Evolutionary conservation across 2,888 invertebrate species (phyloP), one percentile per base, ranked within the genome.

Genomic region (Hipparchia semele): DNA sequence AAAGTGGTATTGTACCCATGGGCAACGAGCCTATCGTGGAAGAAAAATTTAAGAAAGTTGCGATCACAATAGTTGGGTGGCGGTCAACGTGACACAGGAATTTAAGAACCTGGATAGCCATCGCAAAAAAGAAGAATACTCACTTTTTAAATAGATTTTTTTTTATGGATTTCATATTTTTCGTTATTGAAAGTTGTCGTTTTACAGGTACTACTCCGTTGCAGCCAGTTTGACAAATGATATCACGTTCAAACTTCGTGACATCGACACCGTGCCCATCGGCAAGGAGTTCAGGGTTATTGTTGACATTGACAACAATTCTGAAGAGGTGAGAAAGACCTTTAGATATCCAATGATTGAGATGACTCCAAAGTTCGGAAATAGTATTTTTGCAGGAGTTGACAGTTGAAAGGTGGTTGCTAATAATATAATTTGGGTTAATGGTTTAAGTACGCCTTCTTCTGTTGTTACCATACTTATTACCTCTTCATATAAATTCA

Each of bases 231-330:
- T 90, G 0, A 88, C 94, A 46, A 95, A 95, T 77, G 96, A 96
- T 81, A 91, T 96, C 5, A 90, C 91, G 13, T 96, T 97, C 86
- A 94, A 95, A 66, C 90, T 96, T 2, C 86, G 94, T 7, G 96
- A 96, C 78, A 91, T 97, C 69, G 96, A 96, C 62, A 94, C 95
- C 10, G 95, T 97, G 0, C 94, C 94, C 64, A 96, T 97, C 68
- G 97, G 97, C 0, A 94, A 96, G 71, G 94, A 95, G 67, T 97
- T 97, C 85, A 90, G 94, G 56, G 94, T 97, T 2, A 93, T 93
- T 0, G 96, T 97, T 2, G 95, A 95, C 75, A 95, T 97, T 33
- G 92, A 94, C 76, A 97, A 96, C 80, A 95, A 92, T 71, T 95
- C 95, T 10, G 81, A 86, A 6, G 85, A 95, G 86, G 92, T 92